phyloP scores from a whole-genome alignment of 2,888 invertebrate genomes.

The Volucella bombylans region DNA sequence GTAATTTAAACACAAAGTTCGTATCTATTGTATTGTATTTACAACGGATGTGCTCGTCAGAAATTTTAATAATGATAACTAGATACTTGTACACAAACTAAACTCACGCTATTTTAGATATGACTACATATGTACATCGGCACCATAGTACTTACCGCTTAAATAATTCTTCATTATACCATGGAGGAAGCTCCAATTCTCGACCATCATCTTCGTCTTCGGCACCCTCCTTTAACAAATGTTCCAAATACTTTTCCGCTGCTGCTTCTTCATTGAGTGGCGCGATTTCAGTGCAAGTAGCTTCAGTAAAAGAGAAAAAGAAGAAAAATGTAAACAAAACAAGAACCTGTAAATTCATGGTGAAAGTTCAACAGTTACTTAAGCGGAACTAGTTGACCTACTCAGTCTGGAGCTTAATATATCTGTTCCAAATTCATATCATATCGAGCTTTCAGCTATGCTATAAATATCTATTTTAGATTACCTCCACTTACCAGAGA shows the following conservation, averaged over 20 bases:
- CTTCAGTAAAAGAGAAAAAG: slow-evolving; percentile 9
- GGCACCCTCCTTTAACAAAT: slow-evolving; percentile 78
- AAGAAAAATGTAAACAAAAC: slow-evolving; percentile 39
- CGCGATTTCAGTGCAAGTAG: slow-evolving; percentile 12
- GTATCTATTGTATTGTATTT: too few species aligned
- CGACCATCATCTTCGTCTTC: slow-evolving; percentile 79
- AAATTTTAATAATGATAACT: neutral
- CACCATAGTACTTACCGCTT: slow-evolving; percentile 83
- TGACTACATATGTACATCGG: too few species aligned
- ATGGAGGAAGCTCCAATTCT: slow-evolving; percentile 85
- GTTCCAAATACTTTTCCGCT: slow-evolving; percentile 79
- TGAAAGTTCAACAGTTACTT: slow-evolving; percentile 58
- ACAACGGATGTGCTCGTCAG: too few species aligned
- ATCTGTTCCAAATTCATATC: neutral
- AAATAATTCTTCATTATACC: slow-evolving; percentile 87
- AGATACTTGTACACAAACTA: neutral
- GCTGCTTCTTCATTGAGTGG: slow-evolving; percentile 66
- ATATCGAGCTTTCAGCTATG: slow-evolving; percentile 22
- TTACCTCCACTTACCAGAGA: slow-evolving; percentile 53
- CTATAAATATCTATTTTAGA: neutral
- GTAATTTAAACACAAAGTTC: too few species aligned
- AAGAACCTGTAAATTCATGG: neutral
- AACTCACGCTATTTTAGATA: neutral
- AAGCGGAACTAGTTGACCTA: slow-evolving; percentile 25
- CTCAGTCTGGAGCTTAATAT: neutral